These are phyloP conservation scores for Oligia latruncula DNA, from an alignment of 2,888 invertebrate genomes.

Conservation along the genomic window DNA sequence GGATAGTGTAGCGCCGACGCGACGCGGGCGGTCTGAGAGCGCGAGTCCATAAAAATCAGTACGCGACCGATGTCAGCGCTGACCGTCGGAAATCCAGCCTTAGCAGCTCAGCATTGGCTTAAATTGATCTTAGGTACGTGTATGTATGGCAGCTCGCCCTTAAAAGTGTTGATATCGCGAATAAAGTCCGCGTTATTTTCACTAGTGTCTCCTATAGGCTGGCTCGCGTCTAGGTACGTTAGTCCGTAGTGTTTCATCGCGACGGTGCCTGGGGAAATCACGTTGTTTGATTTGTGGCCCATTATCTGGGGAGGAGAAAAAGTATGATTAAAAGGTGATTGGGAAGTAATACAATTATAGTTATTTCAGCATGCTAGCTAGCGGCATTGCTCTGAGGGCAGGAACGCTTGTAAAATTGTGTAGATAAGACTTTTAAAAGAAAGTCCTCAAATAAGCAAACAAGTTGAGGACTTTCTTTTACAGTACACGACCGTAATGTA, in stretches of 20 bases:
- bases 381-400: not conserved
- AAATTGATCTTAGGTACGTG: conserved; percentile 74
- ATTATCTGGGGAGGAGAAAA: conserved; percentile 73
- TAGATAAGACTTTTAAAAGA: not conserved
- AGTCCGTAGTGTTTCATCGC: conserved; percentile 72
- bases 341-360: not conserved
- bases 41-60: no score
- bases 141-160: conserved; percentile 72
- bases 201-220: conserved; percentile 72
- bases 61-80: no score
- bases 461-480: no score
- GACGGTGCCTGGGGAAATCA: conserved; percentile 29
- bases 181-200: conserved; percentile 79
- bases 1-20: no score
- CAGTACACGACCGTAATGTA: no score
- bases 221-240: conserved; percentile 74
- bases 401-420: not conserved
- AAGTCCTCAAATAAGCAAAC: no score
- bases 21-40: no score
- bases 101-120: conserved; percentile 76
- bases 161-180: conserved; percentile 76
- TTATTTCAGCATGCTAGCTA: not conserved
- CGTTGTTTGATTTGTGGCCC: conserved; percentile 77
- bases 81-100: not conserved
- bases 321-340: not conserved